Evolutionary conservation across 2,888 invertebrate genomes (phyloP).

Genomic region (Plagiodera versicolora): DNA sequence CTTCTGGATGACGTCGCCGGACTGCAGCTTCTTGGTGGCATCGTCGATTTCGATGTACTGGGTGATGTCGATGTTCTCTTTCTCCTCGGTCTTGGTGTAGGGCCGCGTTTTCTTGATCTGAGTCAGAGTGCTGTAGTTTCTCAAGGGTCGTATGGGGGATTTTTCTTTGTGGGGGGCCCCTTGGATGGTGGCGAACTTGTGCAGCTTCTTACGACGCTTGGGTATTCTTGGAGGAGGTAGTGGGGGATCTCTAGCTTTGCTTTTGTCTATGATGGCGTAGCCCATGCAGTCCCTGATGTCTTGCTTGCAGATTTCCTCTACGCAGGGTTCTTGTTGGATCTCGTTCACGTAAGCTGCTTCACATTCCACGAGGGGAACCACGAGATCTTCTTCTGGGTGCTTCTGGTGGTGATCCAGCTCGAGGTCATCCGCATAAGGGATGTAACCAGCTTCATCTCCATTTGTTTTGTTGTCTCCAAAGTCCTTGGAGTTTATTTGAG

Average conservation of each 20-base stretch:
- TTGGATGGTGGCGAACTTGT: conserved; percentile 73
- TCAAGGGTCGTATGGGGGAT: conserved; percentile 61
- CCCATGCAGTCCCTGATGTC: conserved; percentile 58
- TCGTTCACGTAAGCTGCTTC: background rate
- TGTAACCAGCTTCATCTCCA: background rate
- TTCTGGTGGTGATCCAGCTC: background rate
- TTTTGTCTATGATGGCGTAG: conserved; percentile 78
- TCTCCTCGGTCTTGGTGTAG: conserved; percentile 42
- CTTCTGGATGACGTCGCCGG: conserved; percentile 75
- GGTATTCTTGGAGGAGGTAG: conserved; percentile 66
- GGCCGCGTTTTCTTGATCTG: conserved; percentile 39
- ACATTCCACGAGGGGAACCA: background rate
- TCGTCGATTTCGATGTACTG: conserved; percentile 66
- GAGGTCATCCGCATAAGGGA: background rate
- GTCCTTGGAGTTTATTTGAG: conserved; percentile 48
- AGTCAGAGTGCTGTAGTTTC: conserved; percentile 65
- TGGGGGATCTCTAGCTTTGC: conserved; percentile 53
- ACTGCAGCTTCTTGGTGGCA: conserved; percentile 66
- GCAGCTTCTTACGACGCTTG: conserved; percentile 50
- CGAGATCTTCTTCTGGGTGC: no score
- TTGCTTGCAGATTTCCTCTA: conserved; percentile 50
- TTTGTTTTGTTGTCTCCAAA: background rate
- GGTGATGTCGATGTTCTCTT: conserved; percentile 55
- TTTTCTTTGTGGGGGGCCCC: conserved; percentile 50
- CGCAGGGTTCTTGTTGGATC: conserved; percentile 34